These are phyloP conservation scores for Ctenochaetus hawaiiensis DNA, from an alignment of 2,797 vertebrate species.

Conservation along the genomic window DNA sequence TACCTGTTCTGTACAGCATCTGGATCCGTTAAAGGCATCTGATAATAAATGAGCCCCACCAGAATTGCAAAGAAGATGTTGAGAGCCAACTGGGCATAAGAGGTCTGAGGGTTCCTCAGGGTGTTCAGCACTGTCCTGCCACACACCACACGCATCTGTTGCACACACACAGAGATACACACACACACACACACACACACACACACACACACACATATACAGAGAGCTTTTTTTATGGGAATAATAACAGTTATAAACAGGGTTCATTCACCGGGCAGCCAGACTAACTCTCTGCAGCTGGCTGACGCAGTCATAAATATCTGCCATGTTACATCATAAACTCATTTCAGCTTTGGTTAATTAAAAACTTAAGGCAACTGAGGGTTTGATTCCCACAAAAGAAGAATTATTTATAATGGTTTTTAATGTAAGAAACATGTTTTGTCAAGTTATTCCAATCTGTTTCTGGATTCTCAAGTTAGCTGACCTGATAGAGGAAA, in stretches of 20 bases:
- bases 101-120: slow-evolving; percentile 88
- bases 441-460: neutral
- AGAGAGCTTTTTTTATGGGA: slow-evolving; percentile 26
- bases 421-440: neutral
- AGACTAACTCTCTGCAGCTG: slow-evolving; percentile 12
- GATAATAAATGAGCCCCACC: slow-evolving; percentile 88
- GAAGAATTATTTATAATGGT: neutral
- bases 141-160: slow-evolving; percentile 83
- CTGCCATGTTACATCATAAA: slow-evolving; percentile 22
- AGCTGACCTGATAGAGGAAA: slow-evolving; percentile 85
- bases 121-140: slow-evolving; percentile 79
- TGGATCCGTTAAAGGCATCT: slow-evolving; percentile 82
- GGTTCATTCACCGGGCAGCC: slow-evolving; percentile 42
- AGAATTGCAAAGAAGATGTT: slow-evolving; percentile 84
- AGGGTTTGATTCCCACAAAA: neutral
- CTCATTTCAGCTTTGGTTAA: slow-evolving; percentile 10
- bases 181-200: slow-evolving; percentile 34
- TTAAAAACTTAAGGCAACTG: neutral
- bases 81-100: slow-evolving; percentile 84
- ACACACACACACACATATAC: slow-evolving; percentile 11
- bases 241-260: slow-evolving; percentile 26
- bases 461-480: neutral
- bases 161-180: slow-evolving; percentile 30
- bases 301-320: slow-evolving; percentile 16
- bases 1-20: slow-evolving; percentile 87